Conservation (phyloP, 1,140 invertebrate species). For the Drosophila kohkoa region DNA sequence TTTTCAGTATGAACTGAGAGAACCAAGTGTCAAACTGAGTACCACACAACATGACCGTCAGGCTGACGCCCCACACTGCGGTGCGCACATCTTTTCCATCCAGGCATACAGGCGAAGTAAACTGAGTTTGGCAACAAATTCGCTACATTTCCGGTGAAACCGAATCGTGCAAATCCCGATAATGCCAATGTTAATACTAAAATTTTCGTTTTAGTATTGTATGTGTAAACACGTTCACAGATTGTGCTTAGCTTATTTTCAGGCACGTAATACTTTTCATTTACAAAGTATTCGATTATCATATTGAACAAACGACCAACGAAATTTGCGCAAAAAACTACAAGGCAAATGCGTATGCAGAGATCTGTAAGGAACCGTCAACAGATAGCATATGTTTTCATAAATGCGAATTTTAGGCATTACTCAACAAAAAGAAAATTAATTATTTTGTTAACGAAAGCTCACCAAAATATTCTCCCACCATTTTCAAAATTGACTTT, state of each 20-base stretch:
- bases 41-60: conserved; percentile 87
- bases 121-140: conserved; percentile 27
- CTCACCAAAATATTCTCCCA: conserved; percentile 26
- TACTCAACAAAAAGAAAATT: too few relatives aligned
- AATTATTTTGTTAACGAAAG: too few relatives aligned
- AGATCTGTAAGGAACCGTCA: conserved; percentile 38
- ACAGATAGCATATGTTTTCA: too few relatives aligned
- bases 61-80: conserved; percentile 85
- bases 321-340: conserved; percentile 45
- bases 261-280: conserved; percentile 44
- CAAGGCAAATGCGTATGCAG: conserved; percentile 38
- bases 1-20: conserved; percentile 86
- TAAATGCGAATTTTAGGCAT: too few relatives aligned
- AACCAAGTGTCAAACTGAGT: conserved; percentile 88
- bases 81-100: conserved; percentile 82
- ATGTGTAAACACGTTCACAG: conserved; percentile 32
- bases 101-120: conserved; percentile 53
- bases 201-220: conserved; percentile 21
- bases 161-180: conserved; percentile 44
- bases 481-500: conserved; percentile 17
- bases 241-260: conserved; percentile 47
- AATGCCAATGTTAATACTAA: conserved; percentile 26
- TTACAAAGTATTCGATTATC: conserved; percentile 32
- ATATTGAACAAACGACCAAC: conserved; percentile 32
- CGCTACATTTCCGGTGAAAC: conserved; percentile 14